Conservation (phyloP, 2,888 invertebrate species). For the Mythimna pallens region DNA sequence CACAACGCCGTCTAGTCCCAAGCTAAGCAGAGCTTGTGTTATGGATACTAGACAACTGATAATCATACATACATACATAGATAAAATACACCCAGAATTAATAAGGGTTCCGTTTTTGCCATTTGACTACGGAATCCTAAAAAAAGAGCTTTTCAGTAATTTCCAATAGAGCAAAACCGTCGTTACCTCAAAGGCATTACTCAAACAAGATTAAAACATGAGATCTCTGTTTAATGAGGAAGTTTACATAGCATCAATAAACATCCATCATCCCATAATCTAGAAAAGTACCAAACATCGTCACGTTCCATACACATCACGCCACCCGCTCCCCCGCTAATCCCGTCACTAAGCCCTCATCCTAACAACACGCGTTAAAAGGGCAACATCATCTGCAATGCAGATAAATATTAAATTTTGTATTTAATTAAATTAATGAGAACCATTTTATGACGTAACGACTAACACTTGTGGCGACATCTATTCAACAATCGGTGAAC, state of each 20-base stretch:
- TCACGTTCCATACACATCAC: constrained; percentile 9
- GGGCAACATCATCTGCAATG: constrained; percentile 79
- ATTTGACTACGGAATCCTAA: too few relatives aligned
- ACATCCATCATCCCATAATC: constrained; percentile 15
- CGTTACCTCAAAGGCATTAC: neutral
- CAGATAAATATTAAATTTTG: constrained; percentile 78
- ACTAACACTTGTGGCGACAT: constrained; percentile 44
- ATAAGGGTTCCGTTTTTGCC: too few relatives aligned
- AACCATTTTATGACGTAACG: constrained; percentile 58
- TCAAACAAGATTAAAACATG: neutral
- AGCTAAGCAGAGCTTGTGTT: too few relatives aligned
- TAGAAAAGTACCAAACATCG: constrained; percentile 14
- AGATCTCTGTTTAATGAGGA: neutral
- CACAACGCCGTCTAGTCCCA: too few relatives aligned
- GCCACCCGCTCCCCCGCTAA: constrained; percentile 47
- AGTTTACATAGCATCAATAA: neutral
- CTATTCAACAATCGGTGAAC: constrained; percentile 43
- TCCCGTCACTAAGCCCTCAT: constrained; percentile 30
- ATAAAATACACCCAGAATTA: too few relatives aligned
- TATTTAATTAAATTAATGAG: constrained; percentile 75
- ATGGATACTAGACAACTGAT: too few relatives aligned
- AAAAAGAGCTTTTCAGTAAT: too few relatives aligned
- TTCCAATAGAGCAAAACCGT: neutral
- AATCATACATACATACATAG: too few relatives aligned
- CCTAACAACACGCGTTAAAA: constrained; percentile 72